Base-by-base conservation (phyloP, 2,888 invertebrate species). In the Platycheirus albimanus region DNA sequence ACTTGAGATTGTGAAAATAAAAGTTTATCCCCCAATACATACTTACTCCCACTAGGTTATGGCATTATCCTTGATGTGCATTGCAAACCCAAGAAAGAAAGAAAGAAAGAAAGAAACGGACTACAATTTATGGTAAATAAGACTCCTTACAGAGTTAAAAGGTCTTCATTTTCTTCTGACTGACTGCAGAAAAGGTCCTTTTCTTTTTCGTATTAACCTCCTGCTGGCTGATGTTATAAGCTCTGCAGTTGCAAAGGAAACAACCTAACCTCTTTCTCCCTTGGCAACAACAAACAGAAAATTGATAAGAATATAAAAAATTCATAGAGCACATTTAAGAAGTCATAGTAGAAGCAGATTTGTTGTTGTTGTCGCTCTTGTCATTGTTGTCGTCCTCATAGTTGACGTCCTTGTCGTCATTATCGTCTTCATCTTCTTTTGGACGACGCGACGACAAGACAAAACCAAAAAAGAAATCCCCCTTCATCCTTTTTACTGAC, bases 281-380 rank as follows among this genome's bases (percentile, higher is more conserved):
- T 72, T 69, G 67, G 52, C 63, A 83, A 72, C 77, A 77, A 77
- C 77, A 67, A 66, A 77, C 77, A 77, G 30, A 77, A 77, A 83
- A 77, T 77, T 83, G 81, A 83, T 83, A 83, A 83, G 81, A 52
- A 51, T 20, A 77, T 77, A 83, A 67, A 77, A 83, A 83, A 83
- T 83, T 83, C 81, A 72, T 83, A 38, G 77, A 41, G 47, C 52
- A 63, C 77, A 67, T 83, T 77, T 51, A 49, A 61, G 66, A 52
- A 81, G 71, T 81, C 76, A 61, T 71, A 20, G 64, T 58, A n/a
- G n/a, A n/a, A n/a, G 8, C 3, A 36, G 19, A n/a, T n/a, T n/a
- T 49, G n/a, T 66, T 47, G 47, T 41, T 41, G 5, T 49, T 43
- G 67, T 63, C 38, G 30, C 1, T 52, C 11, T 61, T 28, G 38